Base-by-base conservation (phyloP, 2,888 invertebrate species). In the Cyaniris semiargus region DNA sequence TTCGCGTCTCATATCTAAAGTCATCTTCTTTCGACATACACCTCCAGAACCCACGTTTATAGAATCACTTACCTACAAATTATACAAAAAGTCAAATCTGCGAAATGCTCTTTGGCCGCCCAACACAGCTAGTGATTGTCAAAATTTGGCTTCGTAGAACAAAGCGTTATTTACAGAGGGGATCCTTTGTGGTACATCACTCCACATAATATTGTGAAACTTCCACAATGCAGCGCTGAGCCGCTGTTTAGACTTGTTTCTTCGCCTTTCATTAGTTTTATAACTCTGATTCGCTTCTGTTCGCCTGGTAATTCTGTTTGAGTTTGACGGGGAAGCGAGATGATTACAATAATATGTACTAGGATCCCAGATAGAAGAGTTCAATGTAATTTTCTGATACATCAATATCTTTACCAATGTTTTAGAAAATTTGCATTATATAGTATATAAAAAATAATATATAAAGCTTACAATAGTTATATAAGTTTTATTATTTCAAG, bases 61-160 rank as follows among this genome's bases (percentile, higher is more conserved):
- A 15, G 15, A 48, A 5, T 0, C 13, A 4, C 4, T 38, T 38
- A 15, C 53, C 15, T 53, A 53, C 15, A 48, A 15, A 48, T 15
- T 5, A 53, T 5, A 5, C 18, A 18, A 76, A 75, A 23, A 56
- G 10, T 23, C 58, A 18, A 66, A 23, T 79, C 78, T 81, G 77
- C 76, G n/a, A 38, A 44, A 15, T 53, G 53, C 92, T 91, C 83
- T 92, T 89, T 76, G 85, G 71, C 79, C 83, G 82, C 83, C 83
- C 85, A 86, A 79, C 83, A 83, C 83, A 90, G 94, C 93, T 89
- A 93, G 93, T 94, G 93, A 94, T 94, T 94, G 94, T 94, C 94
- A 94, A 94, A 94, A 94, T 94, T 94, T 94, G 94, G 94, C 94
- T 94, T 94, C 90, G 87, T 88, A 91, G 94, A 93, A 94, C 94